A percentile compares a stretch with the other conserved stretches of the same genome.
These are phyloP conservation scores for Sycophila texana DNA, from an alignment of 2,888 invertebrate genomes.

Conservation along the genomic window DNA sequence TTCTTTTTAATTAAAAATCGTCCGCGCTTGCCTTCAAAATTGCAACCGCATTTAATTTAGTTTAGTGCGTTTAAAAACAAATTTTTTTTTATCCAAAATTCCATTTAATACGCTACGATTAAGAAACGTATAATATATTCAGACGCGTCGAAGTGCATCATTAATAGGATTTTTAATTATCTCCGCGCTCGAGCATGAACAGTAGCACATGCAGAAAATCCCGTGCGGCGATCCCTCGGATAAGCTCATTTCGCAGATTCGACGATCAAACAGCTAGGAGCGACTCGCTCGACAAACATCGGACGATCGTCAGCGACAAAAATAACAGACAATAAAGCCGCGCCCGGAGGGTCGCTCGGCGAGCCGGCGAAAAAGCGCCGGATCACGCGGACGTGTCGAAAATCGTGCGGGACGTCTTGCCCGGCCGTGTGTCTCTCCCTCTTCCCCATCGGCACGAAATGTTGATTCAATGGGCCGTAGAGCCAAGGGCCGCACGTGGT, in stretches of 20 bases:
- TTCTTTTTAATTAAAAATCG: no score
- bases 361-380: background rate
- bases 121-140: no score
- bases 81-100: no score
- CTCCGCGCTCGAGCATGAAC: no score
- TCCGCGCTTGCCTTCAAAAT: no score
- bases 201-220: no score
- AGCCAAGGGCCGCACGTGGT: conserved; percentile 11
- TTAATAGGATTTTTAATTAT: no score
- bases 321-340: conserved; percentile 2
- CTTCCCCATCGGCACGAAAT: background rate
- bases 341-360: background rate
- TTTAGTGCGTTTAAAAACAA: no score
- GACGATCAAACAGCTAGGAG: background rate
- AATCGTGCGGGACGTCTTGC: background rate
- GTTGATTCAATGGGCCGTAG: conserved; percentile 15
- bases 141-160: no score
- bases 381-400: background rate
- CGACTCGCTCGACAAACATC: background rate
- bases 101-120: no score
- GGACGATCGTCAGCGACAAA: background rate
- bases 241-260: background rate
- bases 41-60: no score
- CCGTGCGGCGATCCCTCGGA: no score
- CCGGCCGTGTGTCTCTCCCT: background rate